Conservation (phyloP, 2,113 vertebrate genomes). For the Lota lota region DNA sequence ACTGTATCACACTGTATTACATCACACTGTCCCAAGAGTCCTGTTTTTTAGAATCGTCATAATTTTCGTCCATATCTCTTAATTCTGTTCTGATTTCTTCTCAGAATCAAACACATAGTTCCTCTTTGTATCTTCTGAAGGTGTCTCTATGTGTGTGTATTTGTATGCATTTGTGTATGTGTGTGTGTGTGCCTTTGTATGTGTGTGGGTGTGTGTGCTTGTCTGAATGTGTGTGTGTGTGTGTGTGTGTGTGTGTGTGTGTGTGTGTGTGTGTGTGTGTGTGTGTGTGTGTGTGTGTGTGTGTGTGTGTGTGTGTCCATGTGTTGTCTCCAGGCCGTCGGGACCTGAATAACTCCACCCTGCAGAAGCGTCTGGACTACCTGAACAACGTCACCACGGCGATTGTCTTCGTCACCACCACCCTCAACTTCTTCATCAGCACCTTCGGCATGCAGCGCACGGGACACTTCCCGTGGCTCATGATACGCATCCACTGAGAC, state of each 20-base stretch:
- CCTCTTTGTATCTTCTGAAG: too few relatives aligned
- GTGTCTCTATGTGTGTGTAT: background rate
- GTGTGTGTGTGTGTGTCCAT: background rate
- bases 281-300: background rate
- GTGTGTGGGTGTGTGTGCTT: constrained; percentile 14
- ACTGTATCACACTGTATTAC: too few relatives aligned
- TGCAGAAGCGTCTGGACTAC: constrained; percentile 66
- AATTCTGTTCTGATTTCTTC: too few relatives aligned
- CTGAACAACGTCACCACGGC: constrained; percentile 62
- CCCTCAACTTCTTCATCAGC: constrained; percentile 67
- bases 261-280: background rate
- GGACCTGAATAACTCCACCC: constrained; percentile 55
- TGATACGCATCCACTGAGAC: constrained; percentile 62
- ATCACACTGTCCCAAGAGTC: too few relatives aligned
- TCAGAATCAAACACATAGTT: too few relatives aligned
- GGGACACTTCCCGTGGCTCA: constrained; percentile 67
- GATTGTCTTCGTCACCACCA: constrained; percentile 59
- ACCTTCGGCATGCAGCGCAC: constrained; percentile 65
- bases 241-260: background rate
- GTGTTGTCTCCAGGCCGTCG: constrained; percentile 51
- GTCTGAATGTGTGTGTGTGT: background rate
- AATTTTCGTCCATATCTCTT: too few relatives aligned
- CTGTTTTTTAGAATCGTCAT: too few relatives aligned
- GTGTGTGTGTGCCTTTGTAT: background rate
- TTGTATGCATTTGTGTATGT: background rate